These are phyloP conservation scores for Sesia apiformis DNA, from an alignment of 2,888 invertebrate species.

Conservation along the genomic window DNA sequence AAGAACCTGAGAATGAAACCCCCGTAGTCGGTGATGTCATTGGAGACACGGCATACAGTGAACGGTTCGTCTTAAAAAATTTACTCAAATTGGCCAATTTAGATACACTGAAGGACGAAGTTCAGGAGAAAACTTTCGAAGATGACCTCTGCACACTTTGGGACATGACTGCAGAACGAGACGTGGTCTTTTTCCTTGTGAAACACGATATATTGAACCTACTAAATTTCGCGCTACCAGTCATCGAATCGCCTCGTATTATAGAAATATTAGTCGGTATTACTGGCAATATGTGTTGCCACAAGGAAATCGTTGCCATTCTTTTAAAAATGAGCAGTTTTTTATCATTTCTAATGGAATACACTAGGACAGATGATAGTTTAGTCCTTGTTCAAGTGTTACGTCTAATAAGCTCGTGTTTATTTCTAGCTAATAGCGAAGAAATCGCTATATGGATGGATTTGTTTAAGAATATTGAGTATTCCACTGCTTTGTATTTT, in stretches of 20 bases:
- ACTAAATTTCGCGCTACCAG: constrained; percentile 71
- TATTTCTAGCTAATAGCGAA: constrained; percentile 49
- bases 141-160: constrained; percentile 84
- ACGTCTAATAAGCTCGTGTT: constrained; percentile 76
- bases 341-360: constrained; percentile 69
- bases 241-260: constrained; percentile 76
- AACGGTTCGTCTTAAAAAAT: constrained; percentile 81
- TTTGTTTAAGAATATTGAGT: constrained; percentile 57
- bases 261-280: constrained; percentile 89
- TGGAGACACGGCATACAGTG: constrained; percentile 86
- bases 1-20: constrained; percentile 17
- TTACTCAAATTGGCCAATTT: constrained; percentile 76
- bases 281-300: constrained; percentile 87
- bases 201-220: constrained; percentile 80
- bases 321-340: constrained; percentile 74
- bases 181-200: constrained; percentile 81
- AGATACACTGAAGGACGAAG: constrained; percentile 62
- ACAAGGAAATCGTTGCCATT: constrained; percentile 72
- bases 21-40: constrained; percentile 83
- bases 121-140: constrained; percentile 78
- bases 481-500: constrained; percentile 77
- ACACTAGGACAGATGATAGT: constrained; percentile 78
- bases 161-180: constrained; percentile 89
- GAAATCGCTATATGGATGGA: constrained; percentile 62
- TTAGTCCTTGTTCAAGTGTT: constrained; percentile 83